These are phyloP conservation scores for Drosophila hamatofila DNA, from an alignment of 2,888 invertebrate species.

Conservation along the genomic window DNA sequence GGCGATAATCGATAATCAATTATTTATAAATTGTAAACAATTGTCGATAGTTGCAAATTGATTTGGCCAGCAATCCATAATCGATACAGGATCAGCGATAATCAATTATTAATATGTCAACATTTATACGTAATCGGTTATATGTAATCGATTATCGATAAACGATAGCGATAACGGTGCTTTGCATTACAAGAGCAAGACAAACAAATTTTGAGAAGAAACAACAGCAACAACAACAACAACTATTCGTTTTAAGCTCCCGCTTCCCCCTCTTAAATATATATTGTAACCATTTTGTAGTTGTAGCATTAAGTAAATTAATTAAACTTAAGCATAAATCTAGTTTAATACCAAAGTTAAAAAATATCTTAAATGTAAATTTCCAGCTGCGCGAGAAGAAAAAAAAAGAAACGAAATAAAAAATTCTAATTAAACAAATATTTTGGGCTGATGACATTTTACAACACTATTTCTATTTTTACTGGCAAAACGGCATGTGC, in stretches of 20 bases:
- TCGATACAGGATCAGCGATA: background rate
- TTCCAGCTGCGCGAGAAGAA: slow-evolving; percentile 38
- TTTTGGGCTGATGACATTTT: slow-evolving; percentile 39
- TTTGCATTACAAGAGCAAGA: slow-evolving; percentile 27
- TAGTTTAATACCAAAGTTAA: slow-evolving; percentile 84
- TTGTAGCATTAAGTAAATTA: slow-evolving; percentile 76
- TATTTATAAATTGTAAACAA: background rate
- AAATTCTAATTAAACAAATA: background rate
- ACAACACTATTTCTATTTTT: slow-evolving; percentile 43
- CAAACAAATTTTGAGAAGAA: slow-evolving; percentile 14
- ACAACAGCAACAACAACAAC: slow-evolving; percentile 33
- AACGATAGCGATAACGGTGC: slow-evolving; percentile 19
- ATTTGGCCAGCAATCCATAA: background rate
- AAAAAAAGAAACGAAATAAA: slow-evolving; percentile 8
- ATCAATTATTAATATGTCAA: background rate
- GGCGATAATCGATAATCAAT: slow-evolving; percentile 11
- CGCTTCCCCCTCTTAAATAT: slow-evolving; percentile 57
- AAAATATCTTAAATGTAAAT: slow-evolving; percentile 68
- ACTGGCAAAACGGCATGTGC: slow-evolving; percentile 37
- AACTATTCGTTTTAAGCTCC: slow-evolving; percentile 79
- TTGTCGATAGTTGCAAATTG: background rate
- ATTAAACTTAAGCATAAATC: slow-evolving; percentile 78
- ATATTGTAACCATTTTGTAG: slow-evolving; percentile 66
- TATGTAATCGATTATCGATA: slow-evolving; percentile 2
- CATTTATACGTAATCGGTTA: background rate